A percentile compares a stretch with the other conserved stretches of the same genome.
Conservation (phyloP, 2,113 vertebrate species). For the Sakesphorus luctuosus region DNA sequence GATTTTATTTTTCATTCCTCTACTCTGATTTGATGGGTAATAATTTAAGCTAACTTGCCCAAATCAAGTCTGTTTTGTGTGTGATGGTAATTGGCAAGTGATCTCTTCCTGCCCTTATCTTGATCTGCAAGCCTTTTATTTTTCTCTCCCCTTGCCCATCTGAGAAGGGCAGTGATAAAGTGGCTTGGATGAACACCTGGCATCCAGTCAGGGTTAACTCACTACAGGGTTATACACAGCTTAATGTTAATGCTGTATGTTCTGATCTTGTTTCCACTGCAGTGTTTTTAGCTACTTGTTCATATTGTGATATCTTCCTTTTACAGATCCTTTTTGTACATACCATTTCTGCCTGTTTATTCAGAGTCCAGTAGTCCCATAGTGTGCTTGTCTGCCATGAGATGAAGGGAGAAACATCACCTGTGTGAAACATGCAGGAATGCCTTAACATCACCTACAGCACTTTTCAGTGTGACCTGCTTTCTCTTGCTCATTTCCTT, state of each 20-base stretch:
- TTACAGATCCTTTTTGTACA: not conserved
- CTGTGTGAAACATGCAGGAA: not conserved
- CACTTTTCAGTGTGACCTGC: not conserved
- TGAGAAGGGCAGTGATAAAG: not conserved
- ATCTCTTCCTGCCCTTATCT: not conserved
- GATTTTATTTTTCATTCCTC: not conserved
- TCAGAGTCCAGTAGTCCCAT: not conserved
- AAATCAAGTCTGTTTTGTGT: not conserved
- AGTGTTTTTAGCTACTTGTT: not conserved
- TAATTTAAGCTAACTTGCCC: not conserved
- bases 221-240: not conserved
- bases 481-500: not conserved
- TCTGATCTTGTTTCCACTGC: not conserved
- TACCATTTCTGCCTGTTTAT: not conserved
- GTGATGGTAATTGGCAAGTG: fast-evolving
- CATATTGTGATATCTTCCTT: not conserved
- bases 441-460: not conserved
- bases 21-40: not conserved
- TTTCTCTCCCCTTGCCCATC: not conserved
- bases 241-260: not conserved
- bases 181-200: not conserved
- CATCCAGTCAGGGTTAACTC: not conserved
- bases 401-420: not conserved
- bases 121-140: fast-evolving
- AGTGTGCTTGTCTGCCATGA: not conserved